Base-by-base conservation (phyloP, 1,140 invertebrate genomes). In the Lepidurus packardi region DNA sequence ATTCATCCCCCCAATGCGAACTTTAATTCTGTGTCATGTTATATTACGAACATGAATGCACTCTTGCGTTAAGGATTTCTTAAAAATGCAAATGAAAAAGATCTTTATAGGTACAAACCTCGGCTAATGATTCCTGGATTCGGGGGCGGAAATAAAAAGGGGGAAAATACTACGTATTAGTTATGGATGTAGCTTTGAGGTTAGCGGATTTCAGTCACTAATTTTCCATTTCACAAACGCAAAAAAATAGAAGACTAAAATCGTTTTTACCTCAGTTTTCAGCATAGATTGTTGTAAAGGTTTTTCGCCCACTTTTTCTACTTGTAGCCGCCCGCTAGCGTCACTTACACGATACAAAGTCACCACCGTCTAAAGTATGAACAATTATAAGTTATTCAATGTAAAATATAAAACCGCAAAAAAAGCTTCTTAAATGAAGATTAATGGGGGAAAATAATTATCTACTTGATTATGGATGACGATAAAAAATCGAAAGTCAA, bases 301-400 rank as follows among this genome's bases (percentile, higher is more conserved):
- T 81, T 90, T 92, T 73, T 87, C 85, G 10, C 85, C 84, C 45
- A 94, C 85, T 74, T 89, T 86, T 10, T 90, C 89, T 4, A 91
- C 87, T 81, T 90, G 87, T 42, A 94, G 77, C 73, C 86, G 86
- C 0, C 92, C 92, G 78, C 86, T 88, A 25, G 87, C 88, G 85
- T 94, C 93, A 13, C 90, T 90, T 0, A 93, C 88, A 82, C 89
- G 89, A 79, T 91, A 92, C 11, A 93, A 83, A 0, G 88, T 86
- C 0, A 90, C 89, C 0, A 85, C 83, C 10, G 86, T 84, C 82
- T 87, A 81, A 43, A 84, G 83, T 73, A 79, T 77, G 47, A 78
- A 80, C 25, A 78, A 7, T 13, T 16, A 75, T 75, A 75, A 16
- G 11, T 16, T 13, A 80, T 25, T 84, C 13, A 84, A 82, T 73